A percentile compares a stretch with the other conserved stretches of the same genome.
These are phyloP conservation scores for Drosophila leontia DNA, from an alignment of 1,140 invertebrate genomes.

Conservation along the genomic window DNA sequence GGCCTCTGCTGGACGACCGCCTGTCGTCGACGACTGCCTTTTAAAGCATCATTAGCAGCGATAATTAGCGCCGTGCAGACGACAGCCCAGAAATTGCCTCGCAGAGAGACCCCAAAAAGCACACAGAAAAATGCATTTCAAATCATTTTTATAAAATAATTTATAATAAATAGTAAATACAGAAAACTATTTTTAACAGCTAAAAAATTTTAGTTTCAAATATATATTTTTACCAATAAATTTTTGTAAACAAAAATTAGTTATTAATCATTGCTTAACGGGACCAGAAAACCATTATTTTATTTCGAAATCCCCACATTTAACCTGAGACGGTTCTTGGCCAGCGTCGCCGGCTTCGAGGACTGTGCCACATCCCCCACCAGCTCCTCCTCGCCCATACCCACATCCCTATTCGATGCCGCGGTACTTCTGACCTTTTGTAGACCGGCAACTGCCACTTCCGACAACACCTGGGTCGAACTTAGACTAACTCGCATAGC, in stretches of 20 bases:
- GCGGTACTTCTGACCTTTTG: neutral
- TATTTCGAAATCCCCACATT: neutral
- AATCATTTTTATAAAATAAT: neutral
- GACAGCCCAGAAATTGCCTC: constrained; percentile 76
- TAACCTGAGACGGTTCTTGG: constrained; percentile 8
- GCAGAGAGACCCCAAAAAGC: constrained; percentile 13
- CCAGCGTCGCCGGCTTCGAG: neutral
- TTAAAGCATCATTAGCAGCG: constrained; percentile 84
- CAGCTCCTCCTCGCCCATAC: constrained; percentile 1
- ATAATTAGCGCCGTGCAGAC: constrained; percentile 84
- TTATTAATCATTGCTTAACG: neutral
- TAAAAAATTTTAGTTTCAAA: neutral
- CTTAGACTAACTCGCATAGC: constrained; percentile 31
- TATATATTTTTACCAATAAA: neutral
- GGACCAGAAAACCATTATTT: neutral
- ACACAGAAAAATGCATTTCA: constrained; percentile 18
- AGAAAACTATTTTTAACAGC: neutral
- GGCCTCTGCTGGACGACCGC: constrained; percentile 59
- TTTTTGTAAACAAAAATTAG: neutral
- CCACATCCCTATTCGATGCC: neutral
- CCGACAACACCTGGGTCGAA: neutral
- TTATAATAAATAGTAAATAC: neutral
- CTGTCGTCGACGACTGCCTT: constrained; percentile 81
- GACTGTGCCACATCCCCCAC: constrained; percentile 18
- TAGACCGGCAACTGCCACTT: neutral